Evolutionary conservation across 2,113 vertebrate species (phyloP).

Genomic region (Condylura cristata): DNA sequence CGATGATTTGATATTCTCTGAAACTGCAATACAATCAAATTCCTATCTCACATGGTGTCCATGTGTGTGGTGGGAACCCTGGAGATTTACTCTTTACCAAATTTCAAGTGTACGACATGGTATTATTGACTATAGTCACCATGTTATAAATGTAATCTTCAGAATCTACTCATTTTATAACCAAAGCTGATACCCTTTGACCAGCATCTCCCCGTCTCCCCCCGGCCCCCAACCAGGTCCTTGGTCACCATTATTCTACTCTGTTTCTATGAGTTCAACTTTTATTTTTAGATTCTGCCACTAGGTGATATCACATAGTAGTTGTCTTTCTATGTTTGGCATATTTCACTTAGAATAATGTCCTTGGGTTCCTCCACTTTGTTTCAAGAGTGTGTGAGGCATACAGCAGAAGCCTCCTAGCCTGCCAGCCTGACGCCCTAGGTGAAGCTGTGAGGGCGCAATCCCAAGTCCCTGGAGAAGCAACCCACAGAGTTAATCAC

Average conservation of each 20-base stretch:
- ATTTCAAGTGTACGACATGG: not conserved
- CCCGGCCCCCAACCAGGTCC: not conserved
- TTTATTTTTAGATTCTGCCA: not conserved
- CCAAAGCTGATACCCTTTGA: not conserved
- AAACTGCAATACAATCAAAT: not conserved
- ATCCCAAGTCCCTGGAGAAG: not conserved
- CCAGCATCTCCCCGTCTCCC: not conserved
- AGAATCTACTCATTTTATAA: not conserved
- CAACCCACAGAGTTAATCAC: not conserved
- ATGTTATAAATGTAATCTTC: not conserved
- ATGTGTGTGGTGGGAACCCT: not conserved
- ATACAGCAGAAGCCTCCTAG: not conserved
- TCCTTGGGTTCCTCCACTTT: not conserved
- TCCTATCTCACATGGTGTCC: not conserved
- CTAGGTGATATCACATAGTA: not conserved
- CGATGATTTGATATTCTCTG: not conserved
- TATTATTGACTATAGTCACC: not conserved
- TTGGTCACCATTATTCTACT: not conserved
- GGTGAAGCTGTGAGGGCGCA: not conserved
- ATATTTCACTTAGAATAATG: not conserved
- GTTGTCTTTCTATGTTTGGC: not conserved
- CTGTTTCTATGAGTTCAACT: not conserved
- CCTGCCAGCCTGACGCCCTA: not conserved
- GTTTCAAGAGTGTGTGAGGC: not conserved
- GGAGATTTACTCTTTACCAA: not conserved